phyloP scores from a whole-genome alignment of 2,888 invertebrate species.

The Scaptomyza polygonia region DNA sequence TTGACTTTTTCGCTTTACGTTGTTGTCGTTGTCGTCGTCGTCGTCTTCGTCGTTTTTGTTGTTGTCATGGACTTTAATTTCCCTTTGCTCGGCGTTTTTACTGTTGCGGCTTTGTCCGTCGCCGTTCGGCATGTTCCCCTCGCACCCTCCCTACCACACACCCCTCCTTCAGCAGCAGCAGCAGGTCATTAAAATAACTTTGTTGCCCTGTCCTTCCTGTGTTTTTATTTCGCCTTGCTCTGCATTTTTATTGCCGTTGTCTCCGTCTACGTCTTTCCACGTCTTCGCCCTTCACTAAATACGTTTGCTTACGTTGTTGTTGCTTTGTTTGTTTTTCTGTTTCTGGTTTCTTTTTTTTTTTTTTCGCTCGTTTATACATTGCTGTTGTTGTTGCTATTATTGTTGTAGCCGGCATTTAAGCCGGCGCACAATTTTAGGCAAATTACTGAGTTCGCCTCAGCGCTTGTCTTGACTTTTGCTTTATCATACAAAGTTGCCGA shows the following conservation, averaged over 20 bases:
- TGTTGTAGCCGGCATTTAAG: constrained; percentile 61
- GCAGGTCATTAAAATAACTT: constrained; percentile 79
- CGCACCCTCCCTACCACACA: background rate
- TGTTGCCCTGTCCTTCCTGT: constrained; percentile 74
- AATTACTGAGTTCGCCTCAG: constrained; percentile 59
- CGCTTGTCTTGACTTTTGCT: constrained; percentile 55
- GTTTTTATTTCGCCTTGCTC: constrained; percentile 51
- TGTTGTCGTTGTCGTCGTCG: constrained; percentile 33
- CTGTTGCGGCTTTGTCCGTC: constrained; percentile 57
- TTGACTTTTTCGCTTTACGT: constrained; percentile 44
- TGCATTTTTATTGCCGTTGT: constrained; percentile 68
- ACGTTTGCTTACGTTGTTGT: constrained; percentile 4
- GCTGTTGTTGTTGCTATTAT: constrained; percentile 25
- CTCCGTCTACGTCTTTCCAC: constrained; percentile 41
- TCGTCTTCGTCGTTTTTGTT: constrained; percentile 46
- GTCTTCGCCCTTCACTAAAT: constrained; percentile 53
- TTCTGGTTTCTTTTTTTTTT: constrained; percentile 25
- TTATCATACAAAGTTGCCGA: constrained; percentile 57
- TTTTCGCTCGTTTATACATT: constrained; percentile 15
- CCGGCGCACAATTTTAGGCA: constrained; percentile 62
- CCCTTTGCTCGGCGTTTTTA: constrained; percentile 53
- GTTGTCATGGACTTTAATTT: constrained; percentile 61
- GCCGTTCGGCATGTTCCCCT: constrained; percentile 29
- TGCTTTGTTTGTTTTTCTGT: constrained; percentile 23
- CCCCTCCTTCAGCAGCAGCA: constrained; percentile 21